Base-by-base conservation (phyloP, 2,888 invertebrate genomes). In the Hypena proboscidalis region DNA sequence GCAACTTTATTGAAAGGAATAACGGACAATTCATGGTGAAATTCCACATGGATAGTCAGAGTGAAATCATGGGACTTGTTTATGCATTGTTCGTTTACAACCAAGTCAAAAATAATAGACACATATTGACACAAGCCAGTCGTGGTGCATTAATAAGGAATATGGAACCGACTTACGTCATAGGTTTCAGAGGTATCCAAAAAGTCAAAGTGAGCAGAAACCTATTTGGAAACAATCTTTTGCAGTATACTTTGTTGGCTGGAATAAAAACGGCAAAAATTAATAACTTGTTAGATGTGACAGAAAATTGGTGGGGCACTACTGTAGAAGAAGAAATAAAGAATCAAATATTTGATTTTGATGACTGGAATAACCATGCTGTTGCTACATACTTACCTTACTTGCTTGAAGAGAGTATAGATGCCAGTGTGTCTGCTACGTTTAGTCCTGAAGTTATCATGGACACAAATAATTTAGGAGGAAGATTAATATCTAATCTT, bases 321-420 rank as follows among this genome's bases (percentile, higher is more conserved):
- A 88, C 90, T 0, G 92, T 95, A 38, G 94, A 96, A 35, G 88
- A 85, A 3, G 92, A 92, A 39, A 99, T 99, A 37, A 94, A 94
- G 61, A 92, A 93, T 34, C 93, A 94, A 73, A 98, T 99, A 68
- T 99, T 99, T 77, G 99, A 99, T 85, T 99, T 99, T 83, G 98
- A 99, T 78, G 99, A 99, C 78, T 99, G 99, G 99, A 99, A 99
- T 79, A 97, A 98, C 81, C 98, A 97, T 79, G 98, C 98, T 0
- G 94, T 98, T 35, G 99, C 98, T 0, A 93, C 95, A 7, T 99
- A 95, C 80, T 93, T 95, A 38, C 99, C 99, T 0, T 99, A 94
- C 80, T 92, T 98, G 42, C 92, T 95, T 0, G 95, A 95, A 73
- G 95, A 97, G 57, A 92, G 93, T 32, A 93, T 96, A 66, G 95